Base-by-base conservation (phyloP, 2,888 invertebrate genomes). In the Drosophila hamatofila region DNA sequence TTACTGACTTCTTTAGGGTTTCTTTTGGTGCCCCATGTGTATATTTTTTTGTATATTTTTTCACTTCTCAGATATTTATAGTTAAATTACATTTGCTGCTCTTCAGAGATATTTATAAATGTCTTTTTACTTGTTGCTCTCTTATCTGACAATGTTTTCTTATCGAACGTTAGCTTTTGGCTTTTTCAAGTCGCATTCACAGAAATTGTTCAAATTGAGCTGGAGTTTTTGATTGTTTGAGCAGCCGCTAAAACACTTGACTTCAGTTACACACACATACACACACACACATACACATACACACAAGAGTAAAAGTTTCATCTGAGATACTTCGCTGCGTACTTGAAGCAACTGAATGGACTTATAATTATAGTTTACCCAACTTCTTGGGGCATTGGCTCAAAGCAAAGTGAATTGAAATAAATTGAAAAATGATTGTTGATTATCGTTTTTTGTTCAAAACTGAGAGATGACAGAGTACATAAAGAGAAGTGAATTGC, bases 181-280 rank as follows among this genome's bases (percentile, higher is more conserved):
- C 21, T 21, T 51, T 44, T 42, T 55, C 16, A 33, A 37, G 33
- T 18, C 9, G 33, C 11, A 23, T 18, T 37, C 16, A 33, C 2
- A 11, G 18, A 18, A 21, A 61, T 25, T 25, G 16, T 25, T 37
- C 33, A 18, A 33, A 16, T 51, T 2, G 9, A 35, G 12, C 33
- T 49, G 48, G 18, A 49, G 48, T 12, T 58, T 58, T 44, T 25
- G 60, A 68, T 51, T 54, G 51, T 21, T 39, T 60, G 49, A 33
- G 51, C 69, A 67, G 55, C 56, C 57, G 59, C 52, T 52, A 56
- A 58, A 73, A 33, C 41, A 62, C 68, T 68, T 52, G 55, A 58
- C 16, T n/a, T n/a, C 16, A 25, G 33, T 25, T 49, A 23, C 14
- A 11, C 18, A 1, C 11, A 37, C 14, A 35, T 9, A 30, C 30